Base-by-base conservation (phyloP, 2,888 invertebrate genomes). In the Podabrus alpinus region DNA sequence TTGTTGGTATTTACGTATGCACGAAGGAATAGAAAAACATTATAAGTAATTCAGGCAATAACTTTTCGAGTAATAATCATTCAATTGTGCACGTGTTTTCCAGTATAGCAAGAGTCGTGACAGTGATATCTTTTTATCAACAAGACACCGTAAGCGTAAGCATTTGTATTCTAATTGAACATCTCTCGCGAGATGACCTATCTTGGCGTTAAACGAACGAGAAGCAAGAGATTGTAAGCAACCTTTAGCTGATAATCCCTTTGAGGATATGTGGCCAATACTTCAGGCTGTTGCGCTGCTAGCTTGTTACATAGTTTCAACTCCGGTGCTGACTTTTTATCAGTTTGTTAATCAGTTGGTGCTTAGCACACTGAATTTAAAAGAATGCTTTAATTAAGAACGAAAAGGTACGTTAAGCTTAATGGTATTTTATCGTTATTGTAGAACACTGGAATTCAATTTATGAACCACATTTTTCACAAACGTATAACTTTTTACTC, bases 161-260 rank as follows among this genome's bases (percentile, higher is more conserved):
- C 62, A 69, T 60, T 79, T 78, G 80, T 79, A 81, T 81, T 81
- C 82, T 82, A 83, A 83, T 83, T 82, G 81, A 80, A 70, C 69
- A 25, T 66, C 60, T 75, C 24, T 68, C 68, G 68, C 64, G 15
- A 45, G 45, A 59, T 70, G 62, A 15, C 59, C 67, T 61, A 67
- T 68, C 71, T 68, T 68, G 66, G 68, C 66, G 62, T 64, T 64
- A 64, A 64, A 64, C 62, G 62, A 64, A 64, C 62, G 62, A 64
- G 62, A 64, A 64, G 62, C 62, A 64, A 64, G 62, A 17, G 62
- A 64, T 64, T 19, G 62, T 13, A 64, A 21, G 62, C 62, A 64
- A 21, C 62, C 62, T 64, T 64, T 64, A 19, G 11, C 62, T 19
- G 62, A 64, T 64, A 64, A 19, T 64, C 21, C 62, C 62, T 64